Conservation (phyloP, 30 jellyfish, hydroid and myxozoan genomes). For the Sanderia malayensis region DNA sequence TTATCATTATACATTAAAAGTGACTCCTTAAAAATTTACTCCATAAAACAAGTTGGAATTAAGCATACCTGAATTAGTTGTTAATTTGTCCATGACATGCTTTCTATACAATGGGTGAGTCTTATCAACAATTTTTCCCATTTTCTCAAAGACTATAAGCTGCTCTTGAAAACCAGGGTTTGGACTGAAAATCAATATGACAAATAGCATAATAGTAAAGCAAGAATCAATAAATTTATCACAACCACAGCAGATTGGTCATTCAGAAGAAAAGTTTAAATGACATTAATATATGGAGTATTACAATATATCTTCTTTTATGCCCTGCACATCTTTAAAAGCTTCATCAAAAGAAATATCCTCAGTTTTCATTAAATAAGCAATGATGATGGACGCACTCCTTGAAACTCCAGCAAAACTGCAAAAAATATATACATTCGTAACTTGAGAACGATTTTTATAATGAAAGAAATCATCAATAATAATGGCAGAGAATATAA, state of each 20-base stretch:
- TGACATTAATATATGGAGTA: background rate
- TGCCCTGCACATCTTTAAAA: slow-evolving; percentile 12
- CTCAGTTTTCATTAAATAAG: slow-evolving; percentile 36
- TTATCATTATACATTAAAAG: too few species aligned
- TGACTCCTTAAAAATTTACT: too few species aligned
- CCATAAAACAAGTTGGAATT: too few species aligned
- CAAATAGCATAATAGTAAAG: too few species aligned
- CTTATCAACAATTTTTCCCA: background rate
- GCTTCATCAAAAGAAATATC: slow-evolving; percentile 41
- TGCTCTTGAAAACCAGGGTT: slow-evolving; percentile 5
- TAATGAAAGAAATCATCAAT: too few species aligned
- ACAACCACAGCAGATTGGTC: too few species aligned
- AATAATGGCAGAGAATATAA: too few species aligned
- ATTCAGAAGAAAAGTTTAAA: background rate
- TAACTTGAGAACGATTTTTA: too few species aligned
- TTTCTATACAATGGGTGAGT: background rate
- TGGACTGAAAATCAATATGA: background rate
- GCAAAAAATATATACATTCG: too few species aligned
- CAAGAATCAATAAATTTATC: too few species aligned
- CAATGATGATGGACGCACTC: slow-evolving; percentile 53
- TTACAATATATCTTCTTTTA: slow-evolving; percentile 34
- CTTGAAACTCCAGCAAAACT: slow-evolving; percentile 73
- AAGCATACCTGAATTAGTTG: background rate
- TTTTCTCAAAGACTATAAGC: background rate
- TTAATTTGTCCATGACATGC: background rate